phyloP scores from a whole-genome alignment of 1,140 invertebrate genomes.

The Olivierus martensii region DNA sequence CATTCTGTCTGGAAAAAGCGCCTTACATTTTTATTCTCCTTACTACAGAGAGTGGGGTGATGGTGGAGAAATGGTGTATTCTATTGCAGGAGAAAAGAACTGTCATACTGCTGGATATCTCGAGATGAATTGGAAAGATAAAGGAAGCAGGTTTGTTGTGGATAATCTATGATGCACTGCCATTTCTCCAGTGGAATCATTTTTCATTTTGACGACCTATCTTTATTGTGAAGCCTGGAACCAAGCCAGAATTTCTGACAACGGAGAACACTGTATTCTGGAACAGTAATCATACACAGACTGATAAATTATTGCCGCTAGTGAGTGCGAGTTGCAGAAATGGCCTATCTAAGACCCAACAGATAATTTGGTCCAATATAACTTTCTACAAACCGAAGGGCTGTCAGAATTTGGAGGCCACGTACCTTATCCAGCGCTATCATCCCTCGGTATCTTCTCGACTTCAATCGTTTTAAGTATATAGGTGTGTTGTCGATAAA shows the following conservation, averaged over 20 bases:
- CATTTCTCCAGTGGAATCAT: neutral
- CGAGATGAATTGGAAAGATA: neutral
- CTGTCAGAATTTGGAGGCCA: neutral
- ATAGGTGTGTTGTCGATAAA: too few species aligned
- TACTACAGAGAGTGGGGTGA: neutral
- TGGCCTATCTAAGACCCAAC: neutral
- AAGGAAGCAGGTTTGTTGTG: neutral
- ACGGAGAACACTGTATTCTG: neutral
- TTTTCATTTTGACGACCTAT: neutral
- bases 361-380: neutral
- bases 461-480: too few species aligned
- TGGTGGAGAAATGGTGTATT: neutral
- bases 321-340: too few species aligned
- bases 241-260: neutral
- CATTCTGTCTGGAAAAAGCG: neutral
- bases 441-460: too few species aligned
- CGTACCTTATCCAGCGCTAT: too few species aligned
- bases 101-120: neutral
- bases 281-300: neutral
- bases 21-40: neutral
- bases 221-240: neutral
- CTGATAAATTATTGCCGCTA: too few species aligned
- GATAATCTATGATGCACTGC: neutral
- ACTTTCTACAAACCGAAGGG: neutral
- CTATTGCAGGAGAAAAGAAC: neutral